Conservation (phyloP, 2,113 vertebrate genomes). For the Sciurus niger region DNA sequence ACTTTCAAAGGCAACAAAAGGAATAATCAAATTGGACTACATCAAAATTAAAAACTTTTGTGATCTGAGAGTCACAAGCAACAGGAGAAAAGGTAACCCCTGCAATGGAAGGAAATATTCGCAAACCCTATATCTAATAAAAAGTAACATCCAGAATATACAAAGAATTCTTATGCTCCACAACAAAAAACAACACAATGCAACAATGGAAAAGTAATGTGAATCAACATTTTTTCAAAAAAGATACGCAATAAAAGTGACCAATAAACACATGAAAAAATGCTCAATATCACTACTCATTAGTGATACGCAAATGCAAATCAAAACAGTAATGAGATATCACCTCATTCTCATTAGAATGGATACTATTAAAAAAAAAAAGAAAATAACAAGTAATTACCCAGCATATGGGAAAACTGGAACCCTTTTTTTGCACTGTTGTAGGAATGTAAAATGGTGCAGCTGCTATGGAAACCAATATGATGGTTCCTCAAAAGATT, state of each 20-base stretch:
- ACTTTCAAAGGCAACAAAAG: neutral
- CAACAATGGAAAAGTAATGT: neutral
- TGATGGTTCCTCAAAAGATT: neutral
- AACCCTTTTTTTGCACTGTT: neutral
- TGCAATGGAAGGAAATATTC: neutral
- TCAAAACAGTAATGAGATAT: neutral
- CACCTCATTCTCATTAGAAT: neutral
- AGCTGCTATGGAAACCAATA: neutral
- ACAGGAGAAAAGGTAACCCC: neutral
- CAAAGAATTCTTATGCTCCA: constrained; percentile 28
- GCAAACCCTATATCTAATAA: neutral
- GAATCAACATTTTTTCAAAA: neutral
- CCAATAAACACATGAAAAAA: neutral
- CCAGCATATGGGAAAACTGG: neutral
- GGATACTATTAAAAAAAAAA: neutral
- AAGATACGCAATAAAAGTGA: neutral
- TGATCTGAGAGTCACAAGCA: neutral
- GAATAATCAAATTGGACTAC: neutral
- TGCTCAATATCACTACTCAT: neutral
- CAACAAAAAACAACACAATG: neutral
- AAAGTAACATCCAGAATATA: neutral
- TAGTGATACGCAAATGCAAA: constrained; percentile 15
- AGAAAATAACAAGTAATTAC: neutral
- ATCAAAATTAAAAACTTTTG: constrained; percentile 3
- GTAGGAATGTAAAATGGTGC: neutral